These are phyloP conservation scores for Potorous gilbertii DNA, from an alignment of 2,797 vertebrate genomes.

Conservation along the genomic window DNA sequence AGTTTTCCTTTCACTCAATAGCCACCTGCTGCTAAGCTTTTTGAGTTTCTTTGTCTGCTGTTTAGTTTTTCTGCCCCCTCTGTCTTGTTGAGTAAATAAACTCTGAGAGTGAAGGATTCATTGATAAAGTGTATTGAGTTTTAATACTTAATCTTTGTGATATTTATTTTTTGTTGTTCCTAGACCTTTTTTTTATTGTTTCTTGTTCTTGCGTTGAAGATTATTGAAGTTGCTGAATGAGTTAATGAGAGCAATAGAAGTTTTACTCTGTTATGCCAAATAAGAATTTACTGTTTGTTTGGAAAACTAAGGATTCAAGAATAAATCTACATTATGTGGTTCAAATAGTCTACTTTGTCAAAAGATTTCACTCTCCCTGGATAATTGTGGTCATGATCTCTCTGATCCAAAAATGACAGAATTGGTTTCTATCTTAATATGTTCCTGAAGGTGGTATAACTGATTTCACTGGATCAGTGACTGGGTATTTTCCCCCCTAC, in stretches of 20 bases:
- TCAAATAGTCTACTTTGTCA: not conserved
- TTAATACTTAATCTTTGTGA: not conserved
- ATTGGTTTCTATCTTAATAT: slow-evolving; percentile 56
- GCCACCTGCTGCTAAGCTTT: not conserved
- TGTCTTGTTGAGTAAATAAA: not conserved
- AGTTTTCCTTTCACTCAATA: not conserved
- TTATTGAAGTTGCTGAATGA: not conserved
- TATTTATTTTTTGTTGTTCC: not conserved
- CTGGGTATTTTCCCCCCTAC: not conserved
- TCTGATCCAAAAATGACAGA: slow-evolving; percentile 35
- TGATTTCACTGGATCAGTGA: slow-evolving; percentile 62
- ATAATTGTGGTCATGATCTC: not conserved
- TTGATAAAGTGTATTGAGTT: not conserved
- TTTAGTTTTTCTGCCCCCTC: not conserved
- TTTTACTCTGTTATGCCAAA: not conserved
- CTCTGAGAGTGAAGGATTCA: not conserved
- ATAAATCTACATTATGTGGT: not conserved
- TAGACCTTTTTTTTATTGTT: not conserved
- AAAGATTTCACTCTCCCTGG: not conserved
- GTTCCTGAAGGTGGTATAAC: slow-evolving; percentile 53
- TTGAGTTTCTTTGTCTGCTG: not conserved
- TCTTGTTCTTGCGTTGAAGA: not conserved
- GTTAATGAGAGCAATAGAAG: not conserved
- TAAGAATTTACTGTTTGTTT: not conserved
- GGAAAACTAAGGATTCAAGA: not conserved